Conservation (phyloP, 2,797 vertebrate species). For the Gephyroberyx darwinii region DNA sequence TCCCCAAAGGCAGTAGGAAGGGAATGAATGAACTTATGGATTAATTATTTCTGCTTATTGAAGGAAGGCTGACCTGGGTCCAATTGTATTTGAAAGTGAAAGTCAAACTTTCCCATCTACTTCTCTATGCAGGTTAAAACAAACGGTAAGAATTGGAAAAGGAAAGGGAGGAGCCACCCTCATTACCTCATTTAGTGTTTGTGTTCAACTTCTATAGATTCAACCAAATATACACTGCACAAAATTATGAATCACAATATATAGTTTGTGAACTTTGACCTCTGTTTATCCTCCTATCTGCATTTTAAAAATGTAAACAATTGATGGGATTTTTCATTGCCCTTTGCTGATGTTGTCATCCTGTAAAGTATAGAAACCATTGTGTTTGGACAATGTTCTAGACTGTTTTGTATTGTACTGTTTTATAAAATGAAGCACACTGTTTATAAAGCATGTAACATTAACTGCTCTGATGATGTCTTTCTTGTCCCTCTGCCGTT, state of each 20-base stretch:
- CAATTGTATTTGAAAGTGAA: not conserved
- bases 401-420: conserved; percentile 72
- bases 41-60: not conserved
- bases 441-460: conserved; percentile 74
- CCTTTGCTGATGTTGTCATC: conserved; percentile 24
- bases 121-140: not conserved
- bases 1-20: not conserved
- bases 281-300: conserved; percentile 29
- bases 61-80: conserved; percentile 10
- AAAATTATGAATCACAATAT: not conserved
- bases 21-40: too few species aligned
- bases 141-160: not conserved
- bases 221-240: conserved; percentile 2
- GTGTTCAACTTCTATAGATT: conserved; percentile 2
- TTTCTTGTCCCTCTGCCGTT: conserved; percentile 23
- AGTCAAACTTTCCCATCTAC: not conserved
- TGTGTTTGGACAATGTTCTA: conserved; percentile 67
- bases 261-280: conserved; percentile 26
- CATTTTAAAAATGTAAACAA: conserved; percentile 39
- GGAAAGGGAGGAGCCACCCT: not conserved
- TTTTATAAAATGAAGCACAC: conserved; percentile 73
- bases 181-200: conserved; percentile 5
- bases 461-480: conserved; percentile 52
- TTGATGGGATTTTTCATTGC: conserved; percentile 40
- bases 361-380: conserved; percentile 61